phyloP scores from a whole-genome alignment of 35 echinoderm and acorn worm genomes.

The Holothuria glaberrima region DNA sequence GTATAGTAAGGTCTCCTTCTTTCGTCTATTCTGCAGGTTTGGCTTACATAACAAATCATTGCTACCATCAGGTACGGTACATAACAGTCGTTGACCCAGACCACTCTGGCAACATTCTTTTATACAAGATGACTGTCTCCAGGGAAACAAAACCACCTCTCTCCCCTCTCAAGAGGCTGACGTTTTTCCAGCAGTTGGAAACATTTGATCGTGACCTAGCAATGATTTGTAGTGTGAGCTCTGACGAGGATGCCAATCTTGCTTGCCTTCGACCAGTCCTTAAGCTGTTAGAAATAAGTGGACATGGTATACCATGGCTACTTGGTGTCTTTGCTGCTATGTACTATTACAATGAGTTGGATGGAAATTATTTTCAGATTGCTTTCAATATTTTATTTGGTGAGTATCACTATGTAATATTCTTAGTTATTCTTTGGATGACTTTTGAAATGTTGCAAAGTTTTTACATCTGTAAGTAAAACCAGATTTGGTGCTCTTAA shows the following conservation, averaged over 20 bases:
- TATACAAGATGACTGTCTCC: not conserved
- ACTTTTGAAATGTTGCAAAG: too few relatives aligned
- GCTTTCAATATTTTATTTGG: conserved; percentile 74
- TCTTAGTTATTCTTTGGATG: too few relatives aligned
- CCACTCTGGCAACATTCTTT: too few relatives aligned
- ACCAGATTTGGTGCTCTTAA: too few relatives aligned
- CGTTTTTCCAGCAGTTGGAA: conserved; percentile 36
- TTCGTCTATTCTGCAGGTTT: too few relatives aligned
- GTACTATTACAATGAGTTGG: conserved; percentile 5
- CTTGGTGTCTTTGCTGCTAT: conserved; percentile 42
- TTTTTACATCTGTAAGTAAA: too few relatives aligned
- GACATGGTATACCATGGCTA: conserved; percentile 86
- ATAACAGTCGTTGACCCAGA: too few relatives aligned
- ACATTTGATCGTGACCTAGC: conserved; percentile 50
- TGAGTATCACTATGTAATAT: too few relatives aligned
- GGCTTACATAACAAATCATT: too few relatives aligned
- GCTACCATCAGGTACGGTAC: too few relatives aligned
- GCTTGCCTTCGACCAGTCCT: conserved; percentile 62
- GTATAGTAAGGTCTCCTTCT: too few relatives aligned
- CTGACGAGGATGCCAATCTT: conserved; percentile 42
- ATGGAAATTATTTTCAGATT: conserved; percentile 40
- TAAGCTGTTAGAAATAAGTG: conserved; percentile 73
- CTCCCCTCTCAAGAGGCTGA: conserved; percentile 25
- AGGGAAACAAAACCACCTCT: not conserved
- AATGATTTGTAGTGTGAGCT: conserved; percentile 62